These are phyloP conservation scores for Phocides pigmalion DNA, from an alignment of 1,140 invertebrate genomes.

Conservation along the genomic window DNA sequence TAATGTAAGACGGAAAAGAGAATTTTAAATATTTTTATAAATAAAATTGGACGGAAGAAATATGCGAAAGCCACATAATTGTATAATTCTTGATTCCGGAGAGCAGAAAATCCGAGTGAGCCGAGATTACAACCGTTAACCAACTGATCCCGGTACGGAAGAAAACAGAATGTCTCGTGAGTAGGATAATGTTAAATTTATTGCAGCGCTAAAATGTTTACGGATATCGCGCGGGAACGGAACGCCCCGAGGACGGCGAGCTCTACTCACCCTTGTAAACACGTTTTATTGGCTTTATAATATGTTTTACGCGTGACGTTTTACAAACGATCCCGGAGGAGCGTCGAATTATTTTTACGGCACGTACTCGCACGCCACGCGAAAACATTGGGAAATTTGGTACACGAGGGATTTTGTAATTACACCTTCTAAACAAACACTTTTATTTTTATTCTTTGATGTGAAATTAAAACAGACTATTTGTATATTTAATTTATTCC, in stretches of 20 bases:
- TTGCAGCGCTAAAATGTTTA: constrained; percentile 82
- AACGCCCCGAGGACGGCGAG: constrained; percentile 59
- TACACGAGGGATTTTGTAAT: constrained; percentile 77
- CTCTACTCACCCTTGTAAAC: constrained; percentile 81
- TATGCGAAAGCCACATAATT: constrained; percentile 56
- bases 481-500: constrained; percentile 1
- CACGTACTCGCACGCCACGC: constrained; percentile 66
- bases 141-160: constrained; percentile 76
- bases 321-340: constrained; percentile 81
- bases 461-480: constrained; percentile 36
- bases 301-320: constrained; percentile 84
- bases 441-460: constrained; percentile 72
- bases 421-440: constrained; percentile 72
- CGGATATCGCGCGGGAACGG: constrained; percentile 72
- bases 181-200: constrained; percentile 83
- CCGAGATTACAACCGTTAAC: constrained; percentile 78
- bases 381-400: constrained; percentile 73
- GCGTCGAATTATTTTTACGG: constrained; percentile 82
- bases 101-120: constrained; percentile 66
- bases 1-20: constrained; percentile 17
- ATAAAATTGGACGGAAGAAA: constrained; percentile 51
- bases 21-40: constrained; percentile 44
- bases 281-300: constrained; percentile 84
- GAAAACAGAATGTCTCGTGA: constrained; percentile 81
- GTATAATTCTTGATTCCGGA: constrained; percentile 61